Evolutionary conservation across 2,888 invertebrate genomes (phyloP).

Genomic region (Andrena marginata): DNA sequence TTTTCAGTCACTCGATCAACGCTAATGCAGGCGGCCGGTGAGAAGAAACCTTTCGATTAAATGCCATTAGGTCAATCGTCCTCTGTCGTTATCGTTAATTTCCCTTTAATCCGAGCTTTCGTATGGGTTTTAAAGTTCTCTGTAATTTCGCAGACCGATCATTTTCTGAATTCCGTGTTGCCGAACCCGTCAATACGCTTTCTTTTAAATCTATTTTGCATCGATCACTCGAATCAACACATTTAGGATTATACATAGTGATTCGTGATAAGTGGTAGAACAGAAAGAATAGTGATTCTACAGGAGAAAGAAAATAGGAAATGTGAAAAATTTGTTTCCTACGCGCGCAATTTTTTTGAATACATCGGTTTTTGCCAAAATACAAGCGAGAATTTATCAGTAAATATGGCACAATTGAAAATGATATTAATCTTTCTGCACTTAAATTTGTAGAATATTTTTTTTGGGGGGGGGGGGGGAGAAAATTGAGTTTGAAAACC

Average conservation of each 20-base stretch:
- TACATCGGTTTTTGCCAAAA: too few species aligned
- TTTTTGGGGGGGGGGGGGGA: too few species aligned
- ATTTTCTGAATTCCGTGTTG: slow-evolving; percentile 15
- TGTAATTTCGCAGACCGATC: slow-evolving; percentile 17
- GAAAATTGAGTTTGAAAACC: too few species aligned
- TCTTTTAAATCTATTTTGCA: background rate
- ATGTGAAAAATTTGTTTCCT: too few species aligned
- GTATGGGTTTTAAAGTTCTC: slow-evolving; percentile 17
- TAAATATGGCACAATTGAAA: too few species aligned
- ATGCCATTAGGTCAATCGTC: slow-evolving; percentile 48
- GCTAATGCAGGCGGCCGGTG: slow-evolving; percentile 30
- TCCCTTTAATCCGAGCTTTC: slow-evolving; percentile 35
- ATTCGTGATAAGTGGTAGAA: background rate
- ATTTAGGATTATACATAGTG: background rate
- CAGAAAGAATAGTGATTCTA: background rate
- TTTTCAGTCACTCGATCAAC: slow-evolving; percentile 27
- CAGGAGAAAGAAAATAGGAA: background rate
- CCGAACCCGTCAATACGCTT: background rate
- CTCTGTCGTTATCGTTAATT: slow-evolving; percentile 38
- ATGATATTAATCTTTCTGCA: too few species aligned
- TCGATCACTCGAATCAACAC: background rate
- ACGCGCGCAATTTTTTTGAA: background rate
- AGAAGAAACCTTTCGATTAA: slow-evolving; percentile 48
- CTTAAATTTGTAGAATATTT: too few species aligned
- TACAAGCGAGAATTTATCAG: too few species aligned